Percentiles rank a stretch among this genome's conserved stretches.
phyloP scores from a whole-genome alignment of 2,113 vertebrate genomes.

The Tauraco erythrolophus region DNA sequence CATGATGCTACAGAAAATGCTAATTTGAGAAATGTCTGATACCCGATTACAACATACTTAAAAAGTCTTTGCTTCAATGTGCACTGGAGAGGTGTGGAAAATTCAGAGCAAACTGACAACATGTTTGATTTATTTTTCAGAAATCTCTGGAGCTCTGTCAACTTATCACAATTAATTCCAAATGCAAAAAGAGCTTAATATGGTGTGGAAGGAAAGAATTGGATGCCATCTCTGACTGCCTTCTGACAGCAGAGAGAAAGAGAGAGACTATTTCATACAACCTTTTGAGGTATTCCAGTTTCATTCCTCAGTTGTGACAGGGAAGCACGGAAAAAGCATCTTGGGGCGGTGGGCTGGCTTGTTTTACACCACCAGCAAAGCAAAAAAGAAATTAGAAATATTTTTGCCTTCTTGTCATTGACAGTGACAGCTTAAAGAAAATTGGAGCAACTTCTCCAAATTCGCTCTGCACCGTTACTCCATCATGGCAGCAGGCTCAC shows the following conservation, averaged over 20 bases:
- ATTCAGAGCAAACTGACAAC: conserved; percentile 39
- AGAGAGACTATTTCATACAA: not conserved
- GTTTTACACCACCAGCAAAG: not conserved
- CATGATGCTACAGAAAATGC: conserved; percentile 10
- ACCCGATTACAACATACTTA: conserved; percentile 32
- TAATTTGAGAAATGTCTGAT: conserved; percentile 52
- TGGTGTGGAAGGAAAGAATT: not conserved
- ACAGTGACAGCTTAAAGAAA: not conserved
- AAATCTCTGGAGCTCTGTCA: conserved; percentile 49
- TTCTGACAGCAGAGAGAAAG: not conserved
- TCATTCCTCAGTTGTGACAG: conserved; percentile 21
- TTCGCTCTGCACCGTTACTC: not conserved
- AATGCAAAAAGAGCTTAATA: conserved; percentile 42
- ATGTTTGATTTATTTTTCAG: conserved; percentile 45
- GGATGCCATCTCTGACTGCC: conserved; percentile 31
- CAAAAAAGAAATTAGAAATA: conserved; percentile 8
- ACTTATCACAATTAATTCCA: conserved; percentile 53
- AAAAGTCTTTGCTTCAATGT: conserved; percentile 7
- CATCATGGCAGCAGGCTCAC: not conserved
- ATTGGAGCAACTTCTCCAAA: not conserved
- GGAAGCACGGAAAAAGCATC: not conserved
- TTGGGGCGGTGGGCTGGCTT: not conserved
- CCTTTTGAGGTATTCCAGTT: not conserved
- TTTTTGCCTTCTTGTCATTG: not conserved
- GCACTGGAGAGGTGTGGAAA: conserved; percentile 3